Percentiles rank a stretch among this genome's conserved stretches.
Conservation (phyloP, 2,113 vertebrate species). For the Antennarius striatus region DNA sequence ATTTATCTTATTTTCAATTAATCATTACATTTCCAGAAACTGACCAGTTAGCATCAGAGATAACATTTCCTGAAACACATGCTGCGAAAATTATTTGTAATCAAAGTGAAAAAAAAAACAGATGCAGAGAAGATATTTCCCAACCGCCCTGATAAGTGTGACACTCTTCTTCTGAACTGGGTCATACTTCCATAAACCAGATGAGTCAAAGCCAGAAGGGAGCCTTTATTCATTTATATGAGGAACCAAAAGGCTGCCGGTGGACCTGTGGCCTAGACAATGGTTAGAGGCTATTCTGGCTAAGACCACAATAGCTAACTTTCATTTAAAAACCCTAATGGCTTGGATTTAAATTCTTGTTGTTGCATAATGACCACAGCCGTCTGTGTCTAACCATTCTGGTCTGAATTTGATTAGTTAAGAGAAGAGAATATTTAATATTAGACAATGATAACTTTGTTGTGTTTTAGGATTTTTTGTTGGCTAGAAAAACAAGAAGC, state of each 20-base stretch:
- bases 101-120: too few species aligned
- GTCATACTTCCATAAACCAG: slow-evolving; percentile 18
- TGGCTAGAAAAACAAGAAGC: slow-evolving; percentile 22
- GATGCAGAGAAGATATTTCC: too few species aligned
- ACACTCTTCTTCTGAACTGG: slow-evolving; percentile 21
- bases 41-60: too few species aligned
- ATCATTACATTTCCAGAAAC: too few species aligned
- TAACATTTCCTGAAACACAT: too few species aligned
- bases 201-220: slow-evolving; percentile 35
- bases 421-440: slow-evolving; percentile 22
- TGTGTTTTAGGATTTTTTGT: slow-evolving; percentile 1
- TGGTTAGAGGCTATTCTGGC: slow-evolving; percentile 42
- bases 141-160: neutral
- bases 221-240: slow-evolving; percentile 14
- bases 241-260: slow-evolving; percentile 33
- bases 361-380: slow-evolving; percentile 46
- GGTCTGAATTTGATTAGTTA: slow-evolving; percentile 45
- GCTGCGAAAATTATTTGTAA: too few species aligned
- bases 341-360: slow-evolving; percentile 21
- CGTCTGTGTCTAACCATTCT: slow-evolving; percentile 43
- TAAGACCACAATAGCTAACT: slow-evolving; percentile 47
- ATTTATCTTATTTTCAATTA: too few species aligned
- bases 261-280: slow-evolving; percentile 41
- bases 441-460: slow-evolving; percentile 3
- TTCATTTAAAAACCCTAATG: slow-evolving; percentile 36